Evolutionary conservation across 2,113 vertebrate genomes (phyloP).

Genomic region (Elephas maximus): DNA sequence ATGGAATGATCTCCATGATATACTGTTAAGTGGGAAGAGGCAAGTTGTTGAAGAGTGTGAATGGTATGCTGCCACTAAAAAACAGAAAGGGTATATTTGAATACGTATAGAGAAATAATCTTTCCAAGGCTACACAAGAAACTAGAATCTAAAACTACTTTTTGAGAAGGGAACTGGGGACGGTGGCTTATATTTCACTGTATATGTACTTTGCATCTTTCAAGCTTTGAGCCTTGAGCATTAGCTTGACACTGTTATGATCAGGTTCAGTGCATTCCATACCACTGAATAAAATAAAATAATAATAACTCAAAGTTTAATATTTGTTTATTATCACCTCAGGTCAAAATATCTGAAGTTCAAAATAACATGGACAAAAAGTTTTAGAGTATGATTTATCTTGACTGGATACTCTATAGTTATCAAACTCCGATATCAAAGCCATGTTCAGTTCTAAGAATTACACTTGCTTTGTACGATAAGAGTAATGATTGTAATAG

Average conservation of each 20-base stretch:
- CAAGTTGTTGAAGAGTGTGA: background rate
- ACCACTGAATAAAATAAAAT: slow-evolving; percentile 47
- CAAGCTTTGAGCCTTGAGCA: background rate
- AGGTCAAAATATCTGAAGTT: slow-evolving; percentile 35
- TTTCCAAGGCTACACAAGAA: slow-evolving; percentile 27
- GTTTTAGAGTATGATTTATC: slow-evolving; percentile 30
- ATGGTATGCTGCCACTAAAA: background rate
- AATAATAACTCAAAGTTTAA: background rate
- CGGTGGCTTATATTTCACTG: background rate
- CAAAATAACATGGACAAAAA: slow-evolving; percentile 7
- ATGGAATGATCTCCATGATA: background rate
- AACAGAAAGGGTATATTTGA: background rate
- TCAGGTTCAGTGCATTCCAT: background rate
- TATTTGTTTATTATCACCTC: background rate
- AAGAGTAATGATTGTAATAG: background rate
- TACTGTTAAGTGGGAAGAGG: background rate
- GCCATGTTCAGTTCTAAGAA: background rate
- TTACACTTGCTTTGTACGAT: background rate
- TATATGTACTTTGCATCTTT: background rate
- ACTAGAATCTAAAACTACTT: background rate
- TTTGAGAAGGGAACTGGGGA: background rate
- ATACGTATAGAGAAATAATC: background rate
- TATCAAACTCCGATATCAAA: slow-evolving; percentile 5
- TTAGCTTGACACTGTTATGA: slow-evolving; percentile 40
- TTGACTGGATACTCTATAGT: background rate